Percentiles rank a stretch among this genome's conserved stretches.
phyloP scores from a whole-genome alignment of 2,888 invertebrate genomes.

The Junonia oenone region DNA sequence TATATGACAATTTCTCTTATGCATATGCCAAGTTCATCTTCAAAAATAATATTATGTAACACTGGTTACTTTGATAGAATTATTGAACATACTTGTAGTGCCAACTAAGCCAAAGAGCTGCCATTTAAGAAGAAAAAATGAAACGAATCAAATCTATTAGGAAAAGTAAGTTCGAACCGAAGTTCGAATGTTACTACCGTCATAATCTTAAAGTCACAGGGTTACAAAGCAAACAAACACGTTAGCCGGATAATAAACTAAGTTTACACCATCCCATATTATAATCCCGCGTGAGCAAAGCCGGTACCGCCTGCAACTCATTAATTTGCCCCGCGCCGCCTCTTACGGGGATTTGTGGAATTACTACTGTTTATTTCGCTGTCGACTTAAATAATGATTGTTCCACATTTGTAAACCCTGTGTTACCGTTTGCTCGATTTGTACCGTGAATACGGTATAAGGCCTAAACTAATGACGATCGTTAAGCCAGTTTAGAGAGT shows the following conservation, averaged over 20 bases:
- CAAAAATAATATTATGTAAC: no score
- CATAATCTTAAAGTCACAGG: not conserved
- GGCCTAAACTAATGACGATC: constrained; percentile 22
- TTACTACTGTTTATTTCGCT: constrained; percentile 62
- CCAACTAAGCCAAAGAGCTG: no score
- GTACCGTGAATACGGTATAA: constrained; percentile 19
- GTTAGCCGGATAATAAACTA: constrained; percentile 42
- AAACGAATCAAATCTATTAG: not conserved
- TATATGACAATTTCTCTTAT: no score
- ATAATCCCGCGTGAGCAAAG: constrained; percentile 58
- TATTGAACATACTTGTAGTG: no score
- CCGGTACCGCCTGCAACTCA: constrained; percentile 47
- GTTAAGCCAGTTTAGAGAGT: constrained; percentile 19
- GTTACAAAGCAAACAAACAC: constrained; percentile 15
- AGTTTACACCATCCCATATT: constrained; percentile 48
- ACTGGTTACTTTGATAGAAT: no score
- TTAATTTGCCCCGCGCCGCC: constrained; percentile 55
- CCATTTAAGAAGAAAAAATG: no score
- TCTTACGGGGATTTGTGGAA: constrained; percentile 59
- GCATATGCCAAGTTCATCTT: no score
- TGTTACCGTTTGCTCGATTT: constrained; percentile 28
- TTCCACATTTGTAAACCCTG: constrained; percentile 34
- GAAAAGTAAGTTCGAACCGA: not conserved
- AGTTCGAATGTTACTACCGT: not conserved
- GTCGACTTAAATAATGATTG: constrained; percentile 51